Evolutionary conservation across 2,113 vertebrate species (phyloP).

Genomic region (Conger conger): DNA sequence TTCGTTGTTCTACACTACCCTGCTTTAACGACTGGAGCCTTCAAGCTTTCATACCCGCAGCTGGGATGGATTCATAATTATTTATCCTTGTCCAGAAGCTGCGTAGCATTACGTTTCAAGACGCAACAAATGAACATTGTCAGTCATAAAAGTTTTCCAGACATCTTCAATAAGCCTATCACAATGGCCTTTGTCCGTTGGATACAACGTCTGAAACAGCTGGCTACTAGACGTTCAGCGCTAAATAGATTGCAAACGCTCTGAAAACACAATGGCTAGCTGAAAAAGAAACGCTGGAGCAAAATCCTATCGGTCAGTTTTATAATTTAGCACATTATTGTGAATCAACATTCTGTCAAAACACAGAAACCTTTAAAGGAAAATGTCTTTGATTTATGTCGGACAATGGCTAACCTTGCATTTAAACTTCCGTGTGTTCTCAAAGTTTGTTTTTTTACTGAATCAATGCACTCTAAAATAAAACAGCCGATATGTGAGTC

Average conservation of each 20-base stretch:
- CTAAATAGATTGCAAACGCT: neutral
- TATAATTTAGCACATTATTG: neutral
- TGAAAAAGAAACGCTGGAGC: neutral
- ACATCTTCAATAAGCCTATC: neutral
- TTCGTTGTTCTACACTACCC: neutral
- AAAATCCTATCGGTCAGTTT: neutral
- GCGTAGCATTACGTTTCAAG: neutral
- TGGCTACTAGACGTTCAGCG: neutral
- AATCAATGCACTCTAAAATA: neutral
- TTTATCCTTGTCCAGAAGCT: neutral
- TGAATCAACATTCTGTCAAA: neutral
- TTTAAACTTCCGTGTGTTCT: neutral
- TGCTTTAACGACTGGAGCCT: neutral
- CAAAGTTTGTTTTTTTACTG: neutral
- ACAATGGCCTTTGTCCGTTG: neutral
- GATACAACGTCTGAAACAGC: constrained; percentile 1
- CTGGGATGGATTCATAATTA: neutral
- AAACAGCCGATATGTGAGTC: neutral
- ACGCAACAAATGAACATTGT: neutral
- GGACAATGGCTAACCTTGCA: neutral
- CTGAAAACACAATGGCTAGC: neutral
- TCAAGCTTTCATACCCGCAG: neutral
- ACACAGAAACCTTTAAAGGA: neutral
- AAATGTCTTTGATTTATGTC: neutral
- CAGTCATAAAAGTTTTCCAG: neutral